phyloP scores from a whole-genome alignment of 2,888 invertebrate species.

The Idaea biselata region DNA sequence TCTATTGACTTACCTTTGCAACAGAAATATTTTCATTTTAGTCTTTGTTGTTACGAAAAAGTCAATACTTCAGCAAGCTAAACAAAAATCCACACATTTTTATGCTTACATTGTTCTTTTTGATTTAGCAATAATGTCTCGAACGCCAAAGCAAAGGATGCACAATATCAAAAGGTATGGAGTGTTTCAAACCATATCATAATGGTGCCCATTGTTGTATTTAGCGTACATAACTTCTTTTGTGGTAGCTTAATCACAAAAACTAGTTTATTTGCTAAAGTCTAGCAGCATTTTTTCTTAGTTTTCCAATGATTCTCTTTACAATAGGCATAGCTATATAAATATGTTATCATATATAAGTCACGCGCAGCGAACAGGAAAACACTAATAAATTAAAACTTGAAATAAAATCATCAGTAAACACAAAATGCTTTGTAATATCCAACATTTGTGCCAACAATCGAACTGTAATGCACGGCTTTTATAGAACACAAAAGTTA shows the following conservation, averaged over 20 bases:
- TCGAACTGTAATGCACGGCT: constrained; percentile 74
- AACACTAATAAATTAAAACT: constrained; percentile 47
- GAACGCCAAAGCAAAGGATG: background rate
- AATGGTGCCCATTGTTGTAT: background rate
- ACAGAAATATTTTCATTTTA: constrained; percentile 68
- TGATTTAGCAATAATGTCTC: constrained; percentile 1
- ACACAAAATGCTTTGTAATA: constrained; percentile 72
- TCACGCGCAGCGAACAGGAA: constrained; percentile 32
- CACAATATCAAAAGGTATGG: background rate
- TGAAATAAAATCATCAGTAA: constrained; percentile 52
- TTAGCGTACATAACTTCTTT: background rate
- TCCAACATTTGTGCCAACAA: constrained; percentile 78
- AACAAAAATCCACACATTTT: constrained; percentile 21
- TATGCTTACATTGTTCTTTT: constrained; percentile 15
- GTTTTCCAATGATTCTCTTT: background rate
- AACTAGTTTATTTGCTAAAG: background rate
- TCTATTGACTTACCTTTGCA: constrained; percentile 73
- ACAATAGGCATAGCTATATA: too few relatives aligned
- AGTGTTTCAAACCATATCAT: constrained; percentile 10
- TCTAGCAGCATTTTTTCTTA: background rate
- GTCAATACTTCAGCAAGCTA: constrained; percentile 48
- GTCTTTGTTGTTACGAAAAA: constrained; percentile 65
- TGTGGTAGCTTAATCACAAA: background rate
- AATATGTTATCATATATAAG: background rate
- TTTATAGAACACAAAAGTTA: constrained; percentile 77